Evolutionary conservation across 1,140 invertebrate species (phyloP), one percentile per base, ranked within the genome.

Genomic region (Battus philenor): DNA sequence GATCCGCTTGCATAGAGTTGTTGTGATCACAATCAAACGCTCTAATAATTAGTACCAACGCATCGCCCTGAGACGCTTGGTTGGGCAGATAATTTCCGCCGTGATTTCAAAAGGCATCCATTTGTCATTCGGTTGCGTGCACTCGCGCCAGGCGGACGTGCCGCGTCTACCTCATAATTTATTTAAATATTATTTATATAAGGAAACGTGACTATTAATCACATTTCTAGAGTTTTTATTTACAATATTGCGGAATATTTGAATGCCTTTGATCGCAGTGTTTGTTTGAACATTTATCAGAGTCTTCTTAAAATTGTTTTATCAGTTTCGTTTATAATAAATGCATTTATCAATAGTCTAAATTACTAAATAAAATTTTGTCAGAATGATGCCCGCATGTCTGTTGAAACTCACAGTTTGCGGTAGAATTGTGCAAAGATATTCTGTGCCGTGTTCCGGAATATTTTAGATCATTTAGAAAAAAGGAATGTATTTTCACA

Each of bases 151-250:
- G 67, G 70, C 71, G 75, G 77, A 81, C 77, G 73, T 69, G 62
- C 59, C 53, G 68, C 58, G 63, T 66, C 66, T 58, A 54, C 60
- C 68, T 69, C 68, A 66, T 84, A 81, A 81, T 81, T 84, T 84
- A 84, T 84, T 79, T 65, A 71, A 69, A 76, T 81, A 79, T 81
- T 81, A 83, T 81, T 84, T 81, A 81, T 83, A 74, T 81, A 81
- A 70, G 75, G 79, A 83, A 77, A 79, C 67, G 68, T 48, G 77
- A 66, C 75, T 68, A 81, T 84, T 81, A 84, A 84, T 84, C 77
- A 84, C 71, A 74, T 71, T 63, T 73, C 68, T 69, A 66, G 60
- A 73, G 60, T 72, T 83, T 79, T 83, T 79, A 81, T 83, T 83
- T 81, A 83, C 72, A 68, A 52, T n/a, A 66, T 45, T 44, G 56